phyloP scores from a whole-genome alignment of 2,113 vertebrate genomes.

The Caranx ignobilis region DNA sequence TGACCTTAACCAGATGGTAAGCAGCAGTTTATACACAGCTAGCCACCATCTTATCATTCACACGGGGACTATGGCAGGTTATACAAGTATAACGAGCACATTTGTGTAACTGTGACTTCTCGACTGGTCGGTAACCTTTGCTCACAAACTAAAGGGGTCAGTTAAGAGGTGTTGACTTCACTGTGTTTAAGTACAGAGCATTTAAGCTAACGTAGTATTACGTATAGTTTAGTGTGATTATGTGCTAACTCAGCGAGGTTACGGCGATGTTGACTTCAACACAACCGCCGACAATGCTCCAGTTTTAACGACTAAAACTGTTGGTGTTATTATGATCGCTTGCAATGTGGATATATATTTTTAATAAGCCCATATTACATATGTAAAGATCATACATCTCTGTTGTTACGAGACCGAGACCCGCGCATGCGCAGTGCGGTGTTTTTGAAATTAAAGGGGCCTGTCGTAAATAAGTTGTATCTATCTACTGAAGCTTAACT shows the following conservation, averaged over 20 bases:
- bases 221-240: background rate
- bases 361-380: rapidly evolving
- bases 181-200: background rate
- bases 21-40: background rate
- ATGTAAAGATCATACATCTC: background rate
- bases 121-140: background rate
- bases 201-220: background rate
- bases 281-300: background rate
- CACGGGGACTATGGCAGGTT: rapidly evolving
- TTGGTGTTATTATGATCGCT: rapidly evolving
- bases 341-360: rapidly evolving
- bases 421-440: slow-evolving; percentile 48
- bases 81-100: background rate
- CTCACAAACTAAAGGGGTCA: background rate
- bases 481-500: no score
- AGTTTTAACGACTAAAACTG: background rate
- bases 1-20: slow-evolving; percentile 16
- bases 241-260: background rate
- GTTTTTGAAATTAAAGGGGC: slow-evolving; percentile 2
- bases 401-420: background rate
- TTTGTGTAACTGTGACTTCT: background rate
- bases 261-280: rapidly evolving
- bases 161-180: background rate
- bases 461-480: background rate
- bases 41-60: background rate